Evolutionary conservation across 2,888 invertebrate species (phyloP), one percentile per base, ranked within the genome.

Genomic region (Clunio marinus): DNA sequence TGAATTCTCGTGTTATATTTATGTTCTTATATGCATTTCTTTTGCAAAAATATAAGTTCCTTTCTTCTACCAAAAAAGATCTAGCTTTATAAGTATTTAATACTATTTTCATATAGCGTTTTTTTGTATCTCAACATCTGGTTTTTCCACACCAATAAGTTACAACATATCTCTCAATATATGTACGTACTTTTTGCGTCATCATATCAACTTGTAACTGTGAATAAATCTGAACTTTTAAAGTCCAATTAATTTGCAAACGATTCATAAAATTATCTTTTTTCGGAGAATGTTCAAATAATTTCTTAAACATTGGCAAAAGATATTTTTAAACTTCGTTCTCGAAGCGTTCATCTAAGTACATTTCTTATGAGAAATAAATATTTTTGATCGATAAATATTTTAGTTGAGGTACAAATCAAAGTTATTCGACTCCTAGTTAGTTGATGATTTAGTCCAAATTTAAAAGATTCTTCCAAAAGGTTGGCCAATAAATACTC

Each of bases 191-290:
- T n/a, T 8, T 35, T 35, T 10, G 7, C 32, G 4, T 41, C 41
- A 41, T 41, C 15, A n/a, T 15, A 5, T 41, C 15, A 41, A 41
- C 41, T 58, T 58, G 58, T 58, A 58, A 28, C 58, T 58, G 58
- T 58, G 58, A 57, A 17, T 25, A 24, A 28, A n/a, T 17, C 1
- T 32, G 59, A 60, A 60, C 60, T 60, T 60, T 63, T 63, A 22
- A 63, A 46, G 63, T 22, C 27, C 63, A 63, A 60, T 35, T 62
- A 24, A 3, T 7, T 62, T 13, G 41, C n/a, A 24, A 46, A 27
- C 28, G 17, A 59, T 35, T 20, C 24, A 17, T 8, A 59, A 46
- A 27, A 20, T 25, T 17, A 45, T 45, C 7, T 60, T 22, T 62
- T 13, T 37, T 62, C 17, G 13, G 59, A 20, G 28, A 28, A 59